Conservation (phyloP, 2,797 vertebrate genomes). For the Chelmon rostratus region DNA sequence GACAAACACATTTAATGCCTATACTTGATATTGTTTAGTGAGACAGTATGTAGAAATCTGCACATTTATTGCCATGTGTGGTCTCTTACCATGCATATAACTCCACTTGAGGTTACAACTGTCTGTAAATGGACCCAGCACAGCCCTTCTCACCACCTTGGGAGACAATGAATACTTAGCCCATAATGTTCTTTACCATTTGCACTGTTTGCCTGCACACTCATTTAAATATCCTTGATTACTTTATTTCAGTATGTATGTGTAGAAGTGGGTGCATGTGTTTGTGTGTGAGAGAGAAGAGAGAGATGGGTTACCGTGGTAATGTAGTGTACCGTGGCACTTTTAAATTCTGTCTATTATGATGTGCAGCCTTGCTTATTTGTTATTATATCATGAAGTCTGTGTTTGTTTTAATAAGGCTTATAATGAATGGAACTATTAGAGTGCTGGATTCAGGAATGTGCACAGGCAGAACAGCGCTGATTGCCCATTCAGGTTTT, state of each 20-base stretch:
- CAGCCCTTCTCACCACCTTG: slow-evolving; percentile 51
- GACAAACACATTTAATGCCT: slow-evolving; percentile 9
- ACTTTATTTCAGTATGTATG: slow-evolving; percentile 70
- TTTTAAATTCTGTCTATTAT: slow-evolving; percentile 77
- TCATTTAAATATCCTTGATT: slow-evolving; percentile 86
- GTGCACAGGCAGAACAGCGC: slow-evolving; percentile 67
- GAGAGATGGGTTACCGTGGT: slow-evolving; percentile 48
- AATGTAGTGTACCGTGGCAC: slow-evolving; percentile 65
- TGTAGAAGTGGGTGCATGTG: background rate
- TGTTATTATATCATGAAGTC: slow-evolving; percentile 81
- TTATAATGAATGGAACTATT: slow-evolving; percentile 84
- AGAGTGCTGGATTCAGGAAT: slow-evolving; percentile 77
- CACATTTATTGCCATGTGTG: slow-evolving; percentile 23
- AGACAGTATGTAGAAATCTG: slow-evolving; percentile 13
- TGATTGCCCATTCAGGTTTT: slow-evolving; percentile 82
- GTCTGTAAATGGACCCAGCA: slow-evolving; percentile 54
- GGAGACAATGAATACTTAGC: slow-evolving; percentile 69
- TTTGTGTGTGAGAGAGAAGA: slow-evolving; percentile 41
- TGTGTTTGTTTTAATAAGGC: slow-evolving; percentile 84
- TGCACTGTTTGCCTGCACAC: slow-evolving; percentile 73
- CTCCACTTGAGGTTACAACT: slow-evolving; percentile 45
- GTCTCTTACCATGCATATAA: slow-evolving; percentile 28
- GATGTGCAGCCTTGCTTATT: slow-evolving; percentile 68
- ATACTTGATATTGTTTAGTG: slow-evolving; percentile 30
- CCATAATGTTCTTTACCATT: slow-evolving; percentile 68